Evolutionary conservation across 1,140 invertebrate genomes (phyloP).

Genomic region (Drosophila orena): DNA sequence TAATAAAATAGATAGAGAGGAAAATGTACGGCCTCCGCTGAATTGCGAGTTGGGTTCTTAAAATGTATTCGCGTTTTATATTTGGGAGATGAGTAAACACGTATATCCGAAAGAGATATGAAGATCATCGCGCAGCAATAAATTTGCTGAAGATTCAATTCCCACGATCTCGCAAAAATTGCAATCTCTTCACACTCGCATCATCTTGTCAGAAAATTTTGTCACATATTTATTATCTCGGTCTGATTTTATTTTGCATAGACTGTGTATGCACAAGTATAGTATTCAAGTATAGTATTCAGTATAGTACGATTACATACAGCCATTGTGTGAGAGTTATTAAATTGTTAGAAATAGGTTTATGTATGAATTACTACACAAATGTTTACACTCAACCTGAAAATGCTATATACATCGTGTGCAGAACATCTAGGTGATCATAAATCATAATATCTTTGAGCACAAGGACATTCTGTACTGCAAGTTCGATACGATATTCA

Average conservation of each 20-base stretch:
- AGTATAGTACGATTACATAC: conserved; percentile 19
- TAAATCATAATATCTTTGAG: background rate
- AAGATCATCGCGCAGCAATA: conserved; percentile 41
- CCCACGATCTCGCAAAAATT: conserved; percentile 31
- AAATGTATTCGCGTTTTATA: conserved; percentile 30
- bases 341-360: conserved; percentile 35
- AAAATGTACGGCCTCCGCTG: conserved; percentile 33
- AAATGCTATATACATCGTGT: conserved; percentile 11
- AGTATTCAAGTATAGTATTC: conserved; percentile 31
- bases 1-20: conserved; percentile 46
- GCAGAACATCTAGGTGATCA: conserved; percentile 6
- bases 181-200: conserved; percentile 30
- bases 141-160: conserved; percentile 38
- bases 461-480: conserved; percentile 16
- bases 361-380: conserved; percentile 35
- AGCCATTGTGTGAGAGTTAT: conserved; percentile 31
- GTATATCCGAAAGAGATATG: conserved; percentile 48
- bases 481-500: conserved; percentile 75
- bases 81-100: conserved; percentile 36
- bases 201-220: conserved; percentile 21
- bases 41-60: conserved; percentile 2
- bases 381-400: conserved; percentile 24
- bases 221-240: conserved; percentile 27
- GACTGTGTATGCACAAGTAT: conserved; percentile 18
- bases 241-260: conserved; percentile 32